Evolutionary conservation across 1,140 invertebrate genomes (phyloP).

Genomic region (Harlomillsia oculata): DNA sequence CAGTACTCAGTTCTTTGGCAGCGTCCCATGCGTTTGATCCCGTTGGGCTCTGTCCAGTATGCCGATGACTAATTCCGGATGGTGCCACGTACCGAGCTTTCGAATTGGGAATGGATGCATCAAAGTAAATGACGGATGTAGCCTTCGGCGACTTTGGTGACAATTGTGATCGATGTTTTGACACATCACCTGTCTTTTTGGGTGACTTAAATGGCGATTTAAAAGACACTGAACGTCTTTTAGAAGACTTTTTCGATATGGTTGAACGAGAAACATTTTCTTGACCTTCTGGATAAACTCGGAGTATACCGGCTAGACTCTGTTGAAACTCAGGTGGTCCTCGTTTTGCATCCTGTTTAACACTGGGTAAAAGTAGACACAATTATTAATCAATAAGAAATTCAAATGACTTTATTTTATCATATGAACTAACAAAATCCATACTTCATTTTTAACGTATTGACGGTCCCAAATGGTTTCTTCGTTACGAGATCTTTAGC

Average conservation of each 20-base stretch:
- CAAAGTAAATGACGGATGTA: slow-evolving; percentile 11
- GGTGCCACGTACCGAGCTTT: slow-evolving; percentile 9
- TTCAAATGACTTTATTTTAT: background rate
- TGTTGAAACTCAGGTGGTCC: slow-evolving; percentile 10
- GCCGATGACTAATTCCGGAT: slow-evolving; percentile 8
- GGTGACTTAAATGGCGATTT: background rate
- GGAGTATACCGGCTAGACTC: slow-evolving; percentile 3
- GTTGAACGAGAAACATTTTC: background rate
- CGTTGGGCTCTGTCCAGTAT: background rate
- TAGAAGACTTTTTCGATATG: background rate
- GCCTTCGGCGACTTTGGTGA: background rate
- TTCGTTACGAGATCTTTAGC: slow-evolving; percentile 6
- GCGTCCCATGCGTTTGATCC: background rate
- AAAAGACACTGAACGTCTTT: background rate
- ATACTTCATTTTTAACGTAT: background rate
- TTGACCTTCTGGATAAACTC: slow-evolving; percentile 1
- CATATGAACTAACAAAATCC: background rate
- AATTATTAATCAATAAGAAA: background rate
- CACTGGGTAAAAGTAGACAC: background rate
- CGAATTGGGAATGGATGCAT: slow-evolving; percentile 9
- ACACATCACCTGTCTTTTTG: no score
- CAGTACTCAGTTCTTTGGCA: background rate
- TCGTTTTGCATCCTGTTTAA: background rate
- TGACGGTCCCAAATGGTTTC: slow-evolving; percentile 1
- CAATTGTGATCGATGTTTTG: background rate